Percentiles rank a stretch among this genome's conserved stretches.
Evolutionary conservation across 2,797 vertebrate species (phyloP).

Genomic region (Protonibea diacanthus): DNA sequence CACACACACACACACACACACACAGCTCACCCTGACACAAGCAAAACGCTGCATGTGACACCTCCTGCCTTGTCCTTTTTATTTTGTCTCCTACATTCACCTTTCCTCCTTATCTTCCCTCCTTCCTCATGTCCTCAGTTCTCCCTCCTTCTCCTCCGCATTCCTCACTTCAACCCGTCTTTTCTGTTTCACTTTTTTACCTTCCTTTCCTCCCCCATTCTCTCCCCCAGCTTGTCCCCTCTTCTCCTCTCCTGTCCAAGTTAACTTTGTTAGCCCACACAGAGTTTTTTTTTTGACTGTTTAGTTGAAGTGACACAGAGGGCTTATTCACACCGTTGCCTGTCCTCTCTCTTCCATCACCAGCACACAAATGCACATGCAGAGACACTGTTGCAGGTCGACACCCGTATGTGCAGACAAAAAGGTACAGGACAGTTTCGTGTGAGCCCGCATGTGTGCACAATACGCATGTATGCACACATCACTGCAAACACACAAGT

Average conservation of each 20-base stretch:
- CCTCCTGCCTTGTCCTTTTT: slow-evolving; percentile 64
- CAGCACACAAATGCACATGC: slow-evolving; percentile 11
- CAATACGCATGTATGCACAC: background rate
- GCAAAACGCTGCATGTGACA: slow-evolving; percentile 48
- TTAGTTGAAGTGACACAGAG: slow-evolving; percentile 58
- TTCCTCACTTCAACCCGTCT: slow-evolving; percentile 2
- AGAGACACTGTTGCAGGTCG: background rate
- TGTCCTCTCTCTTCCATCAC: slow-evolving; percentile 52
- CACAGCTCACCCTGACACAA: slow-evolving; percentile 48
- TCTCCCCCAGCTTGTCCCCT: background rate
- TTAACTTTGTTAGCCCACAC: slow-evolving; percentile 29
- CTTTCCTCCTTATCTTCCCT: slow-evolving; percentile 22
- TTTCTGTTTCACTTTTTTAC: background rate
- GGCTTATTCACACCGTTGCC: slow-evolving; percentile 52
- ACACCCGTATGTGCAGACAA: background rate
- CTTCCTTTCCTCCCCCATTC: background rate
- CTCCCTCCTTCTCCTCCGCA: background rate
- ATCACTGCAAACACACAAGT: background rate
- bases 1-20: slow-evolving; percentile 30
- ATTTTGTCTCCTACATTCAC: slow-evolving; percentile 38
- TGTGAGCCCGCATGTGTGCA: background rate
- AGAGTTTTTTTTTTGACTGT: slow-evolving; percentile 33
- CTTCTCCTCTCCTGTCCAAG: slow-evolving; percentile 21
- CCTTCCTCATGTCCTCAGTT: slow-evolving; percentile 9
- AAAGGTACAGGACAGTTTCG: background rate